phyloP scores from a whole-genome alignment of 2,113 vertebrate genomes.

The Plecturocebus donacophilus region DNA sequence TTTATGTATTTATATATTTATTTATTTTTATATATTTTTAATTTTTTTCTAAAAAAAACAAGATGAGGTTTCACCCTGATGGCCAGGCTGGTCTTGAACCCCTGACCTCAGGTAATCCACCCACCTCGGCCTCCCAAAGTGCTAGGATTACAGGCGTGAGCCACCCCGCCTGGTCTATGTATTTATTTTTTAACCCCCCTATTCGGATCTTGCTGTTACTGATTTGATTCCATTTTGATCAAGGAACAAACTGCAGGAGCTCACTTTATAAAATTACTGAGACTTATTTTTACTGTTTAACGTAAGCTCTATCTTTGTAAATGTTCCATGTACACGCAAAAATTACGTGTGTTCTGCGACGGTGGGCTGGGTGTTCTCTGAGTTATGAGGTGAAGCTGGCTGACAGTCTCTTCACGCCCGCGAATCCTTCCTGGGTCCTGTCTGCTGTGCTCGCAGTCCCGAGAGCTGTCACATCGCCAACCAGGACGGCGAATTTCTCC shows the following conservation, averaged over 20 bases:
- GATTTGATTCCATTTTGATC: not conserved
- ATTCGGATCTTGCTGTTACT: not conserved
- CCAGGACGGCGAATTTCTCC: not conserved
- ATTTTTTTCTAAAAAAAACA: too few relatives aligned
- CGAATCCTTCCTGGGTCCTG: not conserved
- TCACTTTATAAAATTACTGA: not conserved
- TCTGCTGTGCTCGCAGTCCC: not conserved
- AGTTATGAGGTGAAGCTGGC: not conserved
- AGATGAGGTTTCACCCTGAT: too few relatives aligned
- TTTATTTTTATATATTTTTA: too few relatives aligned
- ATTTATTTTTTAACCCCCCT: too few relatives aligned
- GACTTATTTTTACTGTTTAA: not conserved
- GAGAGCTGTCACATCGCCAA: not conserved
- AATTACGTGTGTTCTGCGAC: not conserved
- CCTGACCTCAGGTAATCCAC: too few relatives aligned
- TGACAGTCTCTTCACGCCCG: not conserved
- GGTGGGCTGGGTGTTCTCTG: not conserved
- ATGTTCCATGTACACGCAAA: not conserved
- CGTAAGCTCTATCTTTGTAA: not conserved
- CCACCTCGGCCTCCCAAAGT: too few relatives aligned
- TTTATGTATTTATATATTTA: too few relatives aligned
- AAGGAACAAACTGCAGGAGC: not conserved
- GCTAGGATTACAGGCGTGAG: too few relatives aligned
- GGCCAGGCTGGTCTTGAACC: too few relatives aligned
- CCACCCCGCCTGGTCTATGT: too few relatives aligned